Percentiles rank a stretch among this genome's conserved stretches.
These are phyloP conservation scores for Pteruthius melanotis DNA, from an alignment of 2,113 vertebrate genomes.

Conservation along the genomic window DNA sequence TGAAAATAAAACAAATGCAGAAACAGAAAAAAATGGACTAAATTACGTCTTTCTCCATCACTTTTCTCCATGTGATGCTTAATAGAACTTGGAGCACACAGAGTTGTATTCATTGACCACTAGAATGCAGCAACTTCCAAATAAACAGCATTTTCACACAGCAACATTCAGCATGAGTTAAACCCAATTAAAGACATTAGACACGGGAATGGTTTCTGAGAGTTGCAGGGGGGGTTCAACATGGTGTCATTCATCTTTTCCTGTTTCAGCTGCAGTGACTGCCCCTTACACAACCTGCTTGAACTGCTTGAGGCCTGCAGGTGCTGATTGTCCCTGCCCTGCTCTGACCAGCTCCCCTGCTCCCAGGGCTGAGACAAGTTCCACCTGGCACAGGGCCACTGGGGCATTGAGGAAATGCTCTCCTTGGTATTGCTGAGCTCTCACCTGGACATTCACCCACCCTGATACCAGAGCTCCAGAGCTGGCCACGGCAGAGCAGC, in stretches of 20 bases:
- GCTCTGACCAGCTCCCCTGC: not conserved
- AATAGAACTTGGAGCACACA: not conserved
- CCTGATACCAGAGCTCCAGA: accelerated
- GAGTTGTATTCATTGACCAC: not conserved
- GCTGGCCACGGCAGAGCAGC: not conserved
- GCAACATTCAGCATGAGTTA: not conserved
- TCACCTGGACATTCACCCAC: accelerated
- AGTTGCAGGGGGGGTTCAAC: not conserved
- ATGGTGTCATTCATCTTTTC: not conserved
- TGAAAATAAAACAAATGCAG: not conserved
- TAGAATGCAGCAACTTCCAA: not conserved
- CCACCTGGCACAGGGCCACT: not conserved
- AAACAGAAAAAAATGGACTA: not conserved
- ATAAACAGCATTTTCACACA: not conserved
- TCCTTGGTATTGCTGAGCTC: not conserved
- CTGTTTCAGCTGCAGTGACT: too few species aligned
- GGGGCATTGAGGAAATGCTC: accelerated
- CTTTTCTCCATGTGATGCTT: not conserved
- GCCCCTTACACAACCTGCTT: not conserved
- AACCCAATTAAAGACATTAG: not conserved
- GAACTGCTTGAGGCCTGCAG: accelerated
- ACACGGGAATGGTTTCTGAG: not conserved
- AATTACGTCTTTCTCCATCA: not conserved
- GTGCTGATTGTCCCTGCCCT: not conserved
- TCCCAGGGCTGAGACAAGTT: not conserved